Percentiles rank a stretch among this genome's conserved stretches.
Evolutionary conservation across 2,797 vertebrate species (phyloP).

Genomic region (Falco peregrinus): DNA sequence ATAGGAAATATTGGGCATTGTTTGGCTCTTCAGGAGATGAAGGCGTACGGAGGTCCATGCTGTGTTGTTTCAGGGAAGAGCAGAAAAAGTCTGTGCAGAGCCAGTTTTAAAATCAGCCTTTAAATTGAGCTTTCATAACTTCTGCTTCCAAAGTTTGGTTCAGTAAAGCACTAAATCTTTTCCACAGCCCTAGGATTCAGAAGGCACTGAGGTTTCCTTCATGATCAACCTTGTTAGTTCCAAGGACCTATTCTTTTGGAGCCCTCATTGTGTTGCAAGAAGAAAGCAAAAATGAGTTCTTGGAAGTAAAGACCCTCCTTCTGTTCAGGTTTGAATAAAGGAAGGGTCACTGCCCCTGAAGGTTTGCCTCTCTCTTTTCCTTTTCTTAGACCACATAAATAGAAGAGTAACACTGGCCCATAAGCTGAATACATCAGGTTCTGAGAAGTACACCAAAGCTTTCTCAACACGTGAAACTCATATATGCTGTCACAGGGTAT

Average conservation of each 20-base stretch:
- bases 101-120: slow-evolving; percentile 10
- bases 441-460: slow-evolving; percentile 39
- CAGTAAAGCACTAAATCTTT: slow-evolving; percentile 43
- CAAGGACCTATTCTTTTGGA: slow-evolving; percentile 11
- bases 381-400: slow-evolving; percentile 52
- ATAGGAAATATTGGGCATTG: slow-evolving; percentile 9
- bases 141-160: not conserved
- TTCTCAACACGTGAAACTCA: slow-evolving; percentile 13
- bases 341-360: slow-evolving; percentile 48
- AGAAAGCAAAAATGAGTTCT: slow-evolving; percentile 53
- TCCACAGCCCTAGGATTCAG: not conserved
- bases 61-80: not conserved
- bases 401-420: slow-evolving; percentile 19
- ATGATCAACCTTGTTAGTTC: slow-evolving; percentile 60
- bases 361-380: slow-evolving; percentile 28
- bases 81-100: not conserved
- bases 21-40: slow-evolving; percentile 24
- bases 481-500: not conserved
- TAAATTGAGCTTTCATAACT: slow-evolving; percentile 8
- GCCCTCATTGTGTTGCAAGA: slow-evolving; percentile 34
- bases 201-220: slow-evolving; percentile 36
- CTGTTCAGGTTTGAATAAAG: slow-evolving; percentile 62
- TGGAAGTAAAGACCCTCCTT: slow-evolving; percentile 46
- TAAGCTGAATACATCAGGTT: slow-evolving; percentile 29
- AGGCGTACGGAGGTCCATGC: not conserved